Percentiles rank a stretch among this genome's conserved stretches.
These are phyloP conservation scores for Odontocerum albicorne DNA, from an alignment of 2,888 invertebrate genomes.

Conservation along the genomic window DNA sequence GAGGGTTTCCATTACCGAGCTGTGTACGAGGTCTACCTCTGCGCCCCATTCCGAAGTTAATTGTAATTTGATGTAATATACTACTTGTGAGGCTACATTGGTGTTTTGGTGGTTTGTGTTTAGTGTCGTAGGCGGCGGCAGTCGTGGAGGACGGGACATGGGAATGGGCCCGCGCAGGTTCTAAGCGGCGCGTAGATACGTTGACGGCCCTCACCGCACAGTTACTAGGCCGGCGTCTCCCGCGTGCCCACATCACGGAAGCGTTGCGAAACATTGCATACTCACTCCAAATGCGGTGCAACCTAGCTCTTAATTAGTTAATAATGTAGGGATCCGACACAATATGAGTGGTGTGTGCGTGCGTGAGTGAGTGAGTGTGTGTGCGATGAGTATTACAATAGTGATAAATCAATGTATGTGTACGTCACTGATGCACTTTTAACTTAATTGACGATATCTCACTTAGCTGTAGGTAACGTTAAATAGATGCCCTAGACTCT, in stretches of 20 bases:
- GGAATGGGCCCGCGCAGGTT: constrained; percentile 48
- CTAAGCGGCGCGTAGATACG: constrained; percentile 3
- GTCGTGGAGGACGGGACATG: constrained; percentile 46
- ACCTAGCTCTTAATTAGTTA: not conserved
- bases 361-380: too few species aligned
- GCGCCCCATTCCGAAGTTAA: too few species aligned
- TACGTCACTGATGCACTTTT: too few species aligned
- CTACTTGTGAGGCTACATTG: not conserved
- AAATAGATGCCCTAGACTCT: too few species aligned
- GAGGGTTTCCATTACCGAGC: too few species aligned
- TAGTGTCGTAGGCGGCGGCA: constrained; percentile 44
- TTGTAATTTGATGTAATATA: not conserved
- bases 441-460: too few species aligned
- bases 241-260: not conserved
- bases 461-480: too few species aligned
- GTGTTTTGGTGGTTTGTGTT: constrained; percentile 34
- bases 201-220: not conserved
- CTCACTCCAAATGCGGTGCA: not conserved
- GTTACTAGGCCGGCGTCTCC: not conserved
- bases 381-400: too few species aligned
- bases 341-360: too few species aligned
- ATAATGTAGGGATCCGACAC: not conserved
- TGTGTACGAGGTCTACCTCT: too few species aligned
- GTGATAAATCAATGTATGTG: too few species aligned
- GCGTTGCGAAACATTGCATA: not conserved